Evolutionary conservation across 2,113 vertebrate genomes (phyloP), one percentile per base, ranked within the genome.

Genomic region (Gobio gobio): DNA sequence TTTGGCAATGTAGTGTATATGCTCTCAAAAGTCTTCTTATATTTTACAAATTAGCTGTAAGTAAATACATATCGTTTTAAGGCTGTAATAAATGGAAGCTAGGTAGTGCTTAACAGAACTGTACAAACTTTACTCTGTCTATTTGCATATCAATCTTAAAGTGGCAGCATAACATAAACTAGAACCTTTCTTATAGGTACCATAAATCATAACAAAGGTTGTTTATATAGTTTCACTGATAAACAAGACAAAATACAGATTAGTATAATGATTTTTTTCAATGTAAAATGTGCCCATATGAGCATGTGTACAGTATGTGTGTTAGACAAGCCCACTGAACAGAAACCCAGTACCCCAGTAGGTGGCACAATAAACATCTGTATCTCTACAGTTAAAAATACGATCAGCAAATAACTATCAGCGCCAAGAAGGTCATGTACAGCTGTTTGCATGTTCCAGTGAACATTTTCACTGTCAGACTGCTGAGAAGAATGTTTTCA

Each of bases 401-500:
- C 59, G 51, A 58, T 61, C 56, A 43, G 78, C 45, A 66, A 66
- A 81, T 33, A 79, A 45, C 36, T 79, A 51, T 81, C 61, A 33
- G 3, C 10, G 51, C 59, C 61, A 49, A 24, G 78, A 64, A 49
- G 61, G 14, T 66, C 43, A 81, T 33, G 43, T 81, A 66, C n/a
- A 22, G 18, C 78, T 81, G 79, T 82, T 82, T 82, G 63, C 63
- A 82, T 54, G 63, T 54, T 22, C 45, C 26, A 68, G 79, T 54
- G 63, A 82, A 82, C 47, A 82, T 70, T 51, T 70, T 22, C 47
- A 14, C 79, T 54, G 79, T 82, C 47, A 82, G 40, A 70, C 64
- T 29, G 43, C 79, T 22, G 64, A 51, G 79, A 70, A 68, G 63
- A 51, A 82, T 51, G 47, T 36, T 66, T 70, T 82, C 63, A 54